A percentile compares a stretch with the other conserved stretches of the same genome.
Evolutionary conservation across 1,140 invertebrate genomes (phyloP).

Genomic region (Philotrypesis tridentata): DNA sequence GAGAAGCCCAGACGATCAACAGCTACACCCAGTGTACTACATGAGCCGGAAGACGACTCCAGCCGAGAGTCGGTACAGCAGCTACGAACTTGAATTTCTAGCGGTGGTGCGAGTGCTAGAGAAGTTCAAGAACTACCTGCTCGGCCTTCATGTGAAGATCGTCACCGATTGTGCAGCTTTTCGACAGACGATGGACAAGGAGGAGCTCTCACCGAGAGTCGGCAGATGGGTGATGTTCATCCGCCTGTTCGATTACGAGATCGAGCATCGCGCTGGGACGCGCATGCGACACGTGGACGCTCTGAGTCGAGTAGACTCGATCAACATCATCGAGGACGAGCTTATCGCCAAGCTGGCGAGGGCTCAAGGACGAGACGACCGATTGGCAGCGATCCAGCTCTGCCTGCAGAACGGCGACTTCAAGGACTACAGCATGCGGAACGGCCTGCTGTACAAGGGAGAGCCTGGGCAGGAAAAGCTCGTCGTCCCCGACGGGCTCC

Average conservation of each 20-base stretch:
- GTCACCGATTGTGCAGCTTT: constrained; percentile 66
- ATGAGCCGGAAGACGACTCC: constrained; percentile 46
- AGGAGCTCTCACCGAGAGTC: not conserved
- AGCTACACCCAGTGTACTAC: constrained; percentile 52
- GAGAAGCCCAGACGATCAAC: constrained; percentile 42
- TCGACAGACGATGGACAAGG: not conserved
- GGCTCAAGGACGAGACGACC: too few species aligned
- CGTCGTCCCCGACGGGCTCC: too few species aligned
- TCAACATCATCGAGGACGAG: too few species aligned
- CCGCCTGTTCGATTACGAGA: not conserved
- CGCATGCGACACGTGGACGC: too few species aligned
- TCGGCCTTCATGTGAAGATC: constrained; percentile 61
- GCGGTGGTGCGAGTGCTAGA: constrained; percentile 34
- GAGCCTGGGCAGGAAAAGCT: too few species aligned
- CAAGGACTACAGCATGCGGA: too few species aligned
- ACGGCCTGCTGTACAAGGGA: too few species aligned
- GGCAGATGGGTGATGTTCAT: too few species aligned
- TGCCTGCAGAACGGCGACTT: too few species aligned
- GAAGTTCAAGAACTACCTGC: constrained; percentile 60
- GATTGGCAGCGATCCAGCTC: too few species aligned
- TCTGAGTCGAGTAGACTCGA: not conserved
- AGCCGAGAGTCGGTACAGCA: constrained; percentile 42
- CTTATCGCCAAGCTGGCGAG: too few species aligned
- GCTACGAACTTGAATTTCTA: constrained; percentile 51
- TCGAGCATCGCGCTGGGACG: not conserved